Evolutionary conservation across 1,140 invertebrate species (phyloP).

Genomic region (Drosophila malerkotliana): DNA sequence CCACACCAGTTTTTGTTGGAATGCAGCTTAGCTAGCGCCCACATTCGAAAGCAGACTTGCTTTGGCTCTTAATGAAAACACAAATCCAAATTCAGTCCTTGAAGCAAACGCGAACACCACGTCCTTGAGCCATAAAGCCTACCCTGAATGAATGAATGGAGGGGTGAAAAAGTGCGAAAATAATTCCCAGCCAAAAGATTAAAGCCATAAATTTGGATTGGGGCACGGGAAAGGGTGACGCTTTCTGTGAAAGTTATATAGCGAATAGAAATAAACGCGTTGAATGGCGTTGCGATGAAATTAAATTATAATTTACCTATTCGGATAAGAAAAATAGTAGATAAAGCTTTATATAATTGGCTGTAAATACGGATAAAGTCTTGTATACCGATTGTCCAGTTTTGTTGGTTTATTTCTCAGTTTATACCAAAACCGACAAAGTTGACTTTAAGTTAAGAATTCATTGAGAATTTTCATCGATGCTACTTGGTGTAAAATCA

Average conservation of each 20-base stretch:
- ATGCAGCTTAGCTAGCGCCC: constrained; percentile 40
- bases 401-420: not conserved
- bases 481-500: constrained; percentile 31
- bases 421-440: constrained; percentile 16
- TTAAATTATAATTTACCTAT: constrained; percentile 6
- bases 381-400: not conserved
- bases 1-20: constrained; percentile 27
- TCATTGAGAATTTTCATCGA: constrained; percentile 18
- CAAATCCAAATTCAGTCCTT: constrained; percentile 73
- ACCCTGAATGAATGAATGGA: constrained; percentile 27
- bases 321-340: not conserved
- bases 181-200: constrained; percentile 73
- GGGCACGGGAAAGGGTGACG: constrained; percentile 10
- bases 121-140: constrained; percentile 77
- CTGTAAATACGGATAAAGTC: not conserved
- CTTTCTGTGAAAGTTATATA: not conserved
- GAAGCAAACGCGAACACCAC: constrained; percentile 43
- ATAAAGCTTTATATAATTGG: not conserved
- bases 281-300: not conserved
- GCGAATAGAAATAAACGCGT: constrained; percentile 13
- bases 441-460: constrained; percentile 32
- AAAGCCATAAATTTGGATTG: constrained; percentile 73
- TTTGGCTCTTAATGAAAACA: constrained; percentile 69
- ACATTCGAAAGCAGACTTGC: constrained; percentile 54
- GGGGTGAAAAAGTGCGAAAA: constrained; percentile 23